Evolutionary conservation across 2,888 invertebrate genomes (phyloP).

Genomic region (Miltochrista miniata): DNA sequence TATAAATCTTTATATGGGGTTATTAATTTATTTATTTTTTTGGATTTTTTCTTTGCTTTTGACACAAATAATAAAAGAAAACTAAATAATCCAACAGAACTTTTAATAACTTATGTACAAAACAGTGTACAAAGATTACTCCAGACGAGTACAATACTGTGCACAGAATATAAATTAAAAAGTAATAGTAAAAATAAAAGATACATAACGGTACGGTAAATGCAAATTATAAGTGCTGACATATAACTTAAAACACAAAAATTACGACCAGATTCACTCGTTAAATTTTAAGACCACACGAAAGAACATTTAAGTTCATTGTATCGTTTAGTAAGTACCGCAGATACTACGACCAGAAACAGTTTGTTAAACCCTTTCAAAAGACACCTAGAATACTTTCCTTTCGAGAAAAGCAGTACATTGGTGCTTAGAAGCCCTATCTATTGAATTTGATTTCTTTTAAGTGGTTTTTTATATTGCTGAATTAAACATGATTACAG

Average conservation of each 20-base stretch:
- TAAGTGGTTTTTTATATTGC: no score
- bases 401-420: no score
- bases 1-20: no score
- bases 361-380: no score
- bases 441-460: no score
- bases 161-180: conserved; percentile 28
- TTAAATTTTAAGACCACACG: conserved; percentile 32
- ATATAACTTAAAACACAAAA: conserved; percentile 43
- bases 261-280: conserved; percentile 17
- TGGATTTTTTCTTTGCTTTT: no score
- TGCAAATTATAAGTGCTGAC: conserved; percentile 65
- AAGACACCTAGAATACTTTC: no score
- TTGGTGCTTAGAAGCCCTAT: no score
- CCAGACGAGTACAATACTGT: conserved; percentile 29
- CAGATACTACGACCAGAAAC: no score
- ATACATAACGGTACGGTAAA: conserved; percentile 64
- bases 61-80: conserved; percentile 37
- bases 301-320: not conserved
- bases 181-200: conserved; percentile 41
- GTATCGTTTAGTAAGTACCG: no score
- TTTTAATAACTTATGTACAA: conserved; percentile 73
- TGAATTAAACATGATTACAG: no score
- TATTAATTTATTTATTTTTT: not conserved
- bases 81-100: conserved; percentile 53
- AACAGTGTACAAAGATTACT: conserved; percentile 42